These are phyloP conservation scores for Clarias batrachus DNA, from an alignment of 2,113 vertebrate species.

Conservation along the genomic window DNA sequence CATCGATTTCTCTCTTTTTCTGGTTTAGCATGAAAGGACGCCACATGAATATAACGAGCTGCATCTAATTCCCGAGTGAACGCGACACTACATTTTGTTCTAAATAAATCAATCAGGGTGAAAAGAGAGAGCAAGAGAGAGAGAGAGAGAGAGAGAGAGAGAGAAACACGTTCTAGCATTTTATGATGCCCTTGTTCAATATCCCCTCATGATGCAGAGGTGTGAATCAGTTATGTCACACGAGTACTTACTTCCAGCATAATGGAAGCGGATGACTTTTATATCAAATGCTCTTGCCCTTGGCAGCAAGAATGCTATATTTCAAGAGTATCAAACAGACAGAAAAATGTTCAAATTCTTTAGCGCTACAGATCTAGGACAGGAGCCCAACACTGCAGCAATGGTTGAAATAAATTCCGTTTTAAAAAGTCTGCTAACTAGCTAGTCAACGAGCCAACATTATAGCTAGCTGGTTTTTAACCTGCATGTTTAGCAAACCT, in stretches of 20 bases:
- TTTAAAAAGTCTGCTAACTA: background rate
- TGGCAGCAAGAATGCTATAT: background rate
- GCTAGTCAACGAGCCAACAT: background rate
- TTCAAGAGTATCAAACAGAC: background rate
- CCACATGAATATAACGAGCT: background rate
- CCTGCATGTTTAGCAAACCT: background rate
- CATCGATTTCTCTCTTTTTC: constrained; percentile 13
- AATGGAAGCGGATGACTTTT: background rate
- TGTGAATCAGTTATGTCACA: constrained; percentile 25
- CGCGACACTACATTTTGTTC: background rate
- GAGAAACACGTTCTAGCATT: background rate
- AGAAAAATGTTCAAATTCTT: background rate
- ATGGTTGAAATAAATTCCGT: background rate
- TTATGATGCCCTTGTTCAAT: constrained; percentile 18
- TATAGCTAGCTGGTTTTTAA: background rate
- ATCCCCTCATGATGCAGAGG: background rate
- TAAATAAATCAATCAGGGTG: constrained; percentile 12
- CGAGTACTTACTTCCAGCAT: background rate
- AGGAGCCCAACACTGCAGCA: background rate
- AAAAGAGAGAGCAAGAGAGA: background rate
- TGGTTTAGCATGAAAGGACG: constrained; percentile 4
- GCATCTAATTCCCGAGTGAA: background rate
- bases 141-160: background rate
- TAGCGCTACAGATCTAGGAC: background rate
- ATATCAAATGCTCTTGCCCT: constrained; percentile 1